Base-by-base conservation (phyloP, 2,113 vertebrate species). In the Agelaius phoeniceus region DNA sequence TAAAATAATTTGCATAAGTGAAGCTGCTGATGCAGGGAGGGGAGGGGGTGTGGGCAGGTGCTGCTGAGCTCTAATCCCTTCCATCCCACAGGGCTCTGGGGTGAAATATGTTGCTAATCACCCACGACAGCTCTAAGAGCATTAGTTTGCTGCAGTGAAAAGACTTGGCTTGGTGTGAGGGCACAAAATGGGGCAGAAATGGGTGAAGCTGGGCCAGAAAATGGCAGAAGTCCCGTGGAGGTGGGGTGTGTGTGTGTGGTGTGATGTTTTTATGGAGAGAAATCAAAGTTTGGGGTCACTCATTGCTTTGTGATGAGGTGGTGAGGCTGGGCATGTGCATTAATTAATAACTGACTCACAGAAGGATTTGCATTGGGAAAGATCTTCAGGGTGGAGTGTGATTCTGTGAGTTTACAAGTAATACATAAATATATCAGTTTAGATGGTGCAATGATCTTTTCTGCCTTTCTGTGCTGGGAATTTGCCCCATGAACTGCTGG, bases 251-350 rank as follows among this genome's bases (percentile, higher is more conserved):
- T 27, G 17, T 51, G 76, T 6, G 0, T 27, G 48, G 28, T 61
- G 71, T 69, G 73, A 31, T 30, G 58, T 4, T 17, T 22, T 12
- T 3, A 2, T 6, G 35, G 79, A 7, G 37, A 13, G 21, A 57
- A 69, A 41, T 10, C 15, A 26, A 10, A 31, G 6, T 30, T 52
- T 27, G 51, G 55, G 35, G 82, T 75, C 58, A 1, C 41, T 52
- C n/a, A 0, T 2, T 13, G 52, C 74, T 91, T 31, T 23, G 52
- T 61, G 61, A 26, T 65, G 74, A 30, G 54, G 37, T 33, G 73
- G 6, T 18, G 74, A 46, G 57, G 15, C 13, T 0, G 12, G 61
- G 54, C 24, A 3, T 1, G 30, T 23, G 62, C 13, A 0, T 37
- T 91, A 7, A 71, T 82, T 51, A 72, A 43, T 57, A 15, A 57